A percentile compares a stretch with the other conserved stretches of the same genome.
Evolutionary conservation across 1,140 invertebrate species (phyloP).

Genomic region (Ips nitidus): DNA sequence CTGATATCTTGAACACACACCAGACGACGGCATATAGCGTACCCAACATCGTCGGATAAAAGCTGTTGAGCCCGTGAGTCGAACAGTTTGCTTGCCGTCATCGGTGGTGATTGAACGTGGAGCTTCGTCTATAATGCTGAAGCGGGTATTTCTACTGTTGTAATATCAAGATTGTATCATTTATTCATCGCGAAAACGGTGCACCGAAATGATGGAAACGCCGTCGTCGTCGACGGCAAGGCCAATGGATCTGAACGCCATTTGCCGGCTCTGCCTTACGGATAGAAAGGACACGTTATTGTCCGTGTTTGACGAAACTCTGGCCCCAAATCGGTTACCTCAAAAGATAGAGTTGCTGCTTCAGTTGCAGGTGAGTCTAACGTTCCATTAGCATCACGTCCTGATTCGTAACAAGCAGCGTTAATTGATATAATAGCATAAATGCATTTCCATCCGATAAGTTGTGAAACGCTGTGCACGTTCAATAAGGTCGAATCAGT

Average conservation of each 20-base stretch:
- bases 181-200: neutral
- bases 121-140: too few relatives aligned
- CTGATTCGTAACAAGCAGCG: neutral
- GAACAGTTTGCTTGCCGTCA: too few relatives aligned
- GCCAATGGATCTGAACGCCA: slow-evolving; percentile 12
- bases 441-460: too few relatives aligned
- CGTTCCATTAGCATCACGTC: neutral
- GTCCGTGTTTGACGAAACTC: slow-evolving; percentile 43
- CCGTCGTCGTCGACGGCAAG: neutral
- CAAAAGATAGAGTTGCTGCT: slow-evolving; percentile 42
- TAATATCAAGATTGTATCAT: too few relatives aligned
- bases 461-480: neutral
- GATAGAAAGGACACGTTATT: slow-evolving; percentile 43
- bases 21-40: too few relatives aligned
- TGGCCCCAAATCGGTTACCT: slow-evolving; percentile 33
- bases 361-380: slow-evolving; percentile 43
- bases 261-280: slow-evolving; percentile 46
- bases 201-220: slow-evolving; percentile 1
- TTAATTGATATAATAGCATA: too few relatives aligned
- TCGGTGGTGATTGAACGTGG: too few relatives aligned
- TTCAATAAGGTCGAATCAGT: neutral
- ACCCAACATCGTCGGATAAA: too few relatives aligned
- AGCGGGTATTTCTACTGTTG: too few relatives aligned
- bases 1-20: too few relatives aligned
- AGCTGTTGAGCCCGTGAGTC: too few relatives aligned